Conservation (phyloP, 2,113 vertebrate genomes). For the Chrysochloris asiatica region DNA sequence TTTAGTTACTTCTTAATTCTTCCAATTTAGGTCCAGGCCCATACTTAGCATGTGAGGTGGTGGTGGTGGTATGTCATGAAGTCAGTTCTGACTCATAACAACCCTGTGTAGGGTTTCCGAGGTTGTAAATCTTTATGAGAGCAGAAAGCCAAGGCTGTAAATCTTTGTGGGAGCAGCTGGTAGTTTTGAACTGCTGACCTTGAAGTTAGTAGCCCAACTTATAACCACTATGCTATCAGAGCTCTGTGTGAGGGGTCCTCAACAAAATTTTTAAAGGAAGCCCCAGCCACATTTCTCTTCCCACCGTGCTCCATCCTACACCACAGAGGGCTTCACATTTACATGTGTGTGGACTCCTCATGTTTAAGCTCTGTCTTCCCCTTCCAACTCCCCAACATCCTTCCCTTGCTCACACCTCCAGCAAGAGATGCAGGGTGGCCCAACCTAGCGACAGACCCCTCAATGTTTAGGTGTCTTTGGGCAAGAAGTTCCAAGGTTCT, state of each 20-base stretch:
- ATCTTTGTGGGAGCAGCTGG: no score
- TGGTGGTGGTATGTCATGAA: no score
- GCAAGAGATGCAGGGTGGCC: not conserved
- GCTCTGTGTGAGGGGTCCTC: no score
- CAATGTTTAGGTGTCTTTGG: not conserved
- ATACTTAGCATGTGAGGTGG: not conserved
- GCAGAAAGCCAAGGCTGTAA: no score
- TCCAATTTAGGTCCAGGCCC: not conserved
- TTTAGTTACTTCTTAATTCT: not conserved
- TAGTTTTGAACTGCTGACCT: no score
- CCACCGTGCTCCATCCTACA: not conserved
- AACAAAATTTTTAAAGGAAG: not conserved
- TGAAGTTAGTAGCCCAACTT: no score
- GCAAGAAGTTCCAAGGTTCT: not conserved
- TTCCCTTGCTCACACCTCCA: not conserved
- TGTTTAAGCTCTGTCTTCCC: not conserved
- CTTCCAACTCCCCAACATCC: not conserved
- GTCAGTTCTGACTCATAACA: no score
- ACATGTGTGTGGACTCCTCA: not conserved
- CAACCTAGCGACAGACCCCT: not conserved
- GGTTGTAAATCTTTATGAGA: no score
- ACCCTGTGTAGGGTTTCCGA: no score
- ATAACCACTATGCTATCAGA: no score
- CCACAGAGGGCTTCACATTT: not conserved
- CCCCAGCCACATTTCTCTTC: not conserved